A percentile compares a stretch with the other conserved stretches of the same genome.
Evolutionary conservation across 2,888 invertebrate species (phyloP).

Genomic region (Archips crataeganus): DNA sequence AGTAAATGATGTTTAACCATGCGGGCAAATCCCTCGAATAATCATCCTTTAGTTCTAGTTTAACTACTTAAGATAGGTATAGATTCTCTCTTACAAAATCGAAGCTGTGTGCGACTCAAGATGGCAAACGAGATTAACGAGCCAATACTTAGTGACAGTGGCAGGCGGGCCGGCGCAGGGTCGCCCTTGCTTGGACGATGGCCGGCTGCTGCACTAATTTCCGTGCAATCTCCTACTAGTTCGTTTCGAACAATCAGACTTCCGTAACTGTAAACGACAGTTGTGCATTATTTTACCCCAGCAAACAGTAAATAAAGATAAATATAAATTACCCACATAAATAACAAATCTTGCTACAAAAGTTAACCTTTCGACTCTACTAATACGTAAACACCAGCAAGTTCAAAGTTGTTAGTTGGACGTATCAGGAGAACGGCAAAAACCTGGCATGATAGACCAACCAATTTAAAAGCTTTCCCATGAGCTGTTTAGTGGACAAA

Average conservation of each 20-base stretch:
- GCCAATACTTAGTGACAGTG: background rate
- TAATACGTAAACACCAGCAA: background rate
- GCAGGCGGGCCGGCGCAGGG: background rate
- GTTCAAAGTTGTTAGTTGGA: background rate
- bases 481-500: background rate
- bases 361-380: background rate
- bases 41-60: background rate
- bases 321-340: background rate
- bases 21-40: too few species aligned
- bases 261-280: too few species aligned
- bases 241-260: constrained; percentile 1
- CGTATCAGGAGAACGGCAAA: background rate
- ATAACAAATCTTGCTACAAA: background rate
- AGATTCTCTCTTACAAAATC: background rate
- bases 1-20: too few species aligned
- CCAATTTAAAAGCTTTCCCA: background rate
- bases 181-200: background rate
- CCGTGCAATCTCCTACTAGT: constrained; percentile 1
- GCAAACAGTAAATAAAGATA: background rate
- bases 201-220: background rate
- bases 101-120: background rate
- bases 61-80: background rate
- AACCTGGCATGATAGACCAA: background rate
- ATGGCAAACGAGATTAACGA: background rate
- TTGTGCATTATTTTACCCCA: background rate